These are phyloP conservation scores for Cryptomyrus ogoouensis DNA, from an alignment of 2,113 vertebrate genomes.

Conservation along the genomic window DNA sequence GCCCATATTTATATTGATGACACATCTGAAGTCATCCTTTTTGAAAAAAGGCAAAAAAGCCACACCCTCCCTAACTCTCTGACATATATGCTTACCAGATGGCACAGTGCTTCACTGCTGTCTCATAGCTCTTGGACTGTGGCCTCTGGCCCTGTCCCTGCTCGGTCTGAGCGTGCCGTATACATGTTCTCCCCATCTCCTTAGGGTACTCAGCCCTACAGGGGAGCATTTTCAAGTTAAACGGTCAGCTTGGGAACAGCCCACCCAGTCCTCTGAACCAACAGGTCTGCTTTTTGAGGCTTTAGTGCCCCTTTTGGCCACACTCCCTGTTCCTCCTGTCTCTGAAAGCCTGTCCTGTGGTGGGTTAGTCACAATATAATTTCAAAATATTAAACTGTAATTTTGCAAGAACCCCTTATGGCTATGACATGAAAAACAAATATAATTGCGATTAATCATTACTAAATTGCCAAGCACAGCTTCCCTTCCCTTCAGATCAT, in stretches of 20 bases:
- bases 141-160: background rate
- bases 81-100: background rate
- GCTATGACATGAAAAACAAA: constrained; percentile 32
- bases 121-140: background rate
- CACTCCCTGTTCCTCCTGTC: background rate
- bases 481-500: constrained; percentile 21
- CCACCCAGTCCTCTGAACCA: background rate
- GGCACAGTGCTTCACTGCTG: constrained; percentile 26
- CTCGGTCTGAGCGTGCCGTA: background rate
- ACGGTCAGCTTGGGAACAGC: background rate
- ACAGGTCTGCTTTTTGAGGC: background rate
- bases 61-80: background rate
- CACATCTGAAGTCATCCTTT: background rate
- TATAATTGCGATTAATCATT: constrained; percentile 32
- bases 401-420: constrained; percentile 33
- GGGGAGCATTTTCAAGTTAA: background rate
- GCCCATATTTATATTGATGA: constrained; percentile 7
- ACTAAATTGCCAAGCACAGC: constrained; percentile 1
- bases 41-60: background rate
- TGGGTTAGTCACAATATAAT: constrained; percentile 10
- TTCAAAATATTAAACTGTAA: constrained; percentile 29
- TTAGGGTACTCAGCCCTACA: background rate
- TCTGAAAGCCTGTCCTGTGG: background rate
- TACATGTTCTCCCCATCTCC: background rate
- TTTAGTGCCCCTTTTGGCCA: background rate